Evolutionary conservation across 2,797 vertebrate genomes (phyloP), one percentile per base, ranked within the genome.

Genomic region (Galaxias olidus): DNA sequence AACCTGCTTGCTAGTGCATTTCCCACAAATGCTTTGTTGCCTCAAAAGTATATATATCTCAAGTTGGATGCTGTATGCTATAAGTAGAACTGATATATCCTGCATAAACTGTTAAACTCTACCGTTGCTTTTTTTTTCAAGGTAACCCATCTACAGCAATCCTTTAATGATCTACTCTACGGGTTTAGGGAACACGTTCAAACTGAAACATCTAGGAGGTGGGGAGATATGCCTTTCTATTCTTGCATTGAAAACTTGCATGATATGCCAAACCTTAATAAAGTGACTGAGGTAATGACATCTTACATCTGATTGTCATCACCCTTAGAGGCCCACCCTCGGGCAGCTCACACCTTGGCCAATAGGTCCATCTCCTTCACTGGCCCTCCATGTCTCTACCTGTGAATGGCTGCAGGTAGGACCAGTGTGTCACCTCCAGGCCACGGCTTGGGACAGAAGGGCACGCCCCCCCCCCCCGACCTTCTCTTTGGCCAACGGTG

Each of bases 1-100:
- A 94, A 95, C 95, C 94, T 94, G 95, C 92, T 91, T 94, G 92
- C 92, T 90, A 95, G 89, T 94, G 95, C 94, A 93, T 95, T 93
- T 83, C 88, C 90, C 86, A 82, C 81, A 85, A 91, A 91, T 87
- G 87, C 86, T 89, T 84, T 78, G 84, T 93, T 76, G 60, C 73
- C 86, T 94, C 91, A 94, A 95, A 95, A 94, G 91, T 93, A 89
- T 89, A 90, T 86, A 86, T 87, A 93, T 93, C 88, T 86, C 86
- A 86, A 89, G 82, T 88, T 88, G 87, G 86, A 84, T 82, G 84
- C 30, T 30, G 30, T 30, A 90, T 83, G 85, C 86, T 88, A 80
- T 85, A 85, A 84, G 76, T 78, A 70, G 82, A 81, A 92, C 83
- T 87, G 90, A 90, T 87, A 87, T 86, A 87, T 90, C 83, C 93